Percentiles rank a stretch among this genome's conserved stretches.
These are phyloP conservation scores for Amphilophus citrinellus DNA, from an alignment of 2,113 vertebrate genomes.

Conservation along the genomic window DNA sequence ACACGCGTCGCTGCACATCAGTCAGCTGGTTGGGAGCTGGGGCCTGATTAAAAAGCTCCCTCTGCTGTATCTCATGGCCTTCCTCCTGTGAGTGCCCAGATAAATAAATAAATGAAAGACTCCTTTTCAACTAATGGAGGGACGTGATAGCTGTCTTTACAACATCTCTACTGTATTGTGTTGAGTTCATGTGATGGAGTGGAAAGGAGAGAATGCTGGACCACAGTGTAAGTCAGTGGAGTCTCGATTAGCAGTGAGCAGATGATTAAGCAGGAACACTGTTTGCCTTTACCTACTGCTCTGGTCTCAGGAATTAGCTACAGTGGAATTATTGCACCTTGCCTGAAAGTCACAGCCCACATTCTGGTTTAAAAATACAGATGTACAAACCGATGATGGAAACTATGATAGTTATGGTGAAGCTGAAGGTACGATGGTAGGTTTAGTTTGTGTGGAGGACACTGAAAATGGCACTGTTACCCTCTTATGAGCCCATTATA, in stretches of 20 bases:
- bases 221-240: slow-evolving; percentile 16
- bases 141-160: slow-evolving; percentile 40
- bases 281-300: slow-evolving; percentile 20
- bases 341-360: not conserved
- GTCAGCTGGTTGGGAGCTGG: slow-evolving; percentile 61
- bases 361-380: slow-evolving; percentile 2
- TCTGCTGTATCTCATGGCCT: slow-evolving; percentile 66
- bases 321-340: not conserved
- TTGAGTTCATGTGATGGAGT: slow-evolving; percentile 39
- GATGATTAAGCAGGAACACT: slow-evolving; percentile 47
- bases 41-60: slow-evolving; percentile 75
- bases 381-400: slow-evolving; percentile 3
- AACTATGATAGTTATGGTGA: not conserved
- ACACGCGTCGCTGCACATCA: slow-evolving; percentile 70
- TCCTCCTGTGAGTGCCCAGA: slow-evolving; percentile 56
- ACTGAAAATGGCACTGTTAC: not conserved
- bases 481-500: not conserved
- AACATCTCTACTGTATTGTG: slow-evolving; percentile 49
- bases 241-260: slow-evolving; percentile 41
- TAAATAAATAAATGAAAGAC: slow-evolving; percentile 75
- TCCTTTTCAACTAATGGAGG: slow-evolving; percentile 55
- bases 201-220: slow-evolving; percentile 13
- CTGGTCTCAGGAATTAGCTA: not conserved
- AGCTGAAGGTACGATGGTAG: not conserved
- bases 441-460: slow-evolving; percentile 11